Base-by-base conservation (phyloP, 1,140 invertebrate genomes). In the Latrodectus geometricus region DNA sequence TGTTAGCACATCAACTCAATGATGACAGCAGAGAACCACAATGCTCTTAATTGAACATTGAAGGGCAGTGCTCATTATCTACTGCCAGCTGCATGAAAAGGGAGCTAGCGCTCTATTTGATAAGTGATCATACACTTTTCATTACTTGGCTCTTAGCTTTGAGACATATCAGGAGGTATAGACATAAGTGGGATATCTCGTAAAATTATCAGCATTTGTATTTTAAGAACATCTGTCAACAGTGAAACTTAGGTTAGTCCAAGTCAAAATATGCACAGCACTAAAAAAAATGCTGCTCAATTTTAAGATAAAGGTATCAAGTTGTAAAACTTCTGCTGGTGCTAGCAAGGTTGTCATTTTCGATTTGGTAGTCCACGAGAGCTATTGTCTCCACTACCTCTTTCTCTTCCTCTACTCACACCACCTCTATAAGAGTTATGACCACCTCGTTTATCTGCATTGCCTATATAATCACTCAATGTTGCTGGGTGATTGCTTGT, bases 401-500 rank as follows among this genome's bases (percentile, higher is more conserved):
- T 35, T n/a, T 80, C 85, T 48, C 85, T 65, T 23, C 85, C 85
- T 65, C 85, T 66, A 20, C 76, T 73, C 9, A 80, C 68, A 9
- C 85, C 85, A 49, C 85, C 85, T 50, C 85, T 68, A 23, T 87
- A 87, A 15, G 85, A 87, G 21, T 87, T 87, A 20, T 87, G 85
- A 56, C 85, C 85, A 50, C 85, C 85, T n/a, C 85, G 68, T 35
- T 87, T 87, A 21, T 87, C 77, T 23, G 76, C 82, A 52, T 72
- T 81, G 23, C 87, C 68, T 56, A 88, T 88, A 78, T 76, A 88
- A 78, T 88, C 88, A 61, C 80, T 88, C 74, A 88, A 52, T 17
- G 88, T 88, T 20, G 88, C 65, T n/a, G 87, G 81, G 66, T 88
- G 88, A 74, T 83, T 88, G 77, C 88, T 83, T 21, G 88, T 86